Percentiles rank a stretch among this genome's conserved stretches.
Conservation (phyloP, 2,797 vertebrate genomes). For the Emys orbicularis region DNA sequence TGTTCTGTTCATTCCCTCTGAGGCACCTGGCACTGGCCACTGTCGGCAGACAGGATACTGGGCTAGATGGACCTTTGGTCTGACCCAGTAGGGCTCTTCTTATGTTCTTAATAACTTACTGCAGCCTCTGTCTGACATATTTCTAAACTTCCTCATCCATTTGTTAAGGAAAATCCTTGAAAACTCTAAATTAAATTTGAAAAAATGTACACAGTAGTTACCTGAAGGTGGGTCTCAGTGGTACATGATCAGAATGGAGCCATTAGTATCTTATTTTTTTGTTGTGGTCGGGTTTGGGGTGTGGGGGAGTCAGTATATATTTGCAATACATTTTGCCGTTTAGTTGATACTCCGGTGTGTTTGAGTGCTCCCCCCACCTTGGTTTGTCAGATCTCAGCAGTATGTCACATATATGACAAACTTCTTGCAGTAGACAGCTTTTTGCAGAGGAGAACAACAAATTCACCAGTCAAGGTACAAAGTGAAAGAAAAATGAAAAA, state of each 20-base stretch:
- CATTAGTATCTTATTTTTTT: not conserved
- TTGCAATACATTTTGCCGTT: not conserved
- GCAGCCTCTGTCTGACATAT: not conserved
- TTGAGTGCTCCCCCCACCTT: not conserved
- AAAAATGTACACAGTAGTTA: not conserved
- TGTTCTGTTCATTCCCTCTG: too few species aligned
- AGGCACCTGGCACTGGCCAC: too few species aligned
- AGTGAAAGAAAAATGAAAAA: slow-evolving; percentile 79
- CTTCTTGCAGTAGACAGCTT: slow-evolving; percentile 20
- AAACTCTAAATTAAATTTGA: slow-evolving; percentile 7
- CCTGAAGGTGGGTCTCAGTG: not conserved
- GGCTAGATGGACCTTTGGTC: too few species aligned
- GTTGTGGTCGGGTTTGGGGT: not conserved
- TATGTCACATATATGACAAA: slow-evolving; percentile 23
- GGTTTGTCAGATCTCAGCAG: slow-evolving; percentile 45
- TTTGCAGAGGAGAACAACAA: slow-evolving; percentile 63
- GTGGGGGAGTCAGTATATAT: not conserved
- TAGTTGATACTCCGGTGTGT: slow-evolving; percentile 3
- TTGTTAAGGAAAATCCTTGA: not conserved
- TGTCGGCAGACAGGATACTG: too few species aligned
- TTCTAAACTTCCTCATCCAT: not conserved
- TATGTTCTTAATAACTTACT: not conserved
- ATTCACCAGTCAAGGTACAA: slow-evolving; percentile 61
- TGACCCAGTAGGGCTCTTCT: too few species aligned
- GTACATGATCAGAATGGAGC: not conserved